Evolutionary conservation across 2,888 invertebrate genomes (phyloP).

Genomic region (Tridacna crocea): DNA sequence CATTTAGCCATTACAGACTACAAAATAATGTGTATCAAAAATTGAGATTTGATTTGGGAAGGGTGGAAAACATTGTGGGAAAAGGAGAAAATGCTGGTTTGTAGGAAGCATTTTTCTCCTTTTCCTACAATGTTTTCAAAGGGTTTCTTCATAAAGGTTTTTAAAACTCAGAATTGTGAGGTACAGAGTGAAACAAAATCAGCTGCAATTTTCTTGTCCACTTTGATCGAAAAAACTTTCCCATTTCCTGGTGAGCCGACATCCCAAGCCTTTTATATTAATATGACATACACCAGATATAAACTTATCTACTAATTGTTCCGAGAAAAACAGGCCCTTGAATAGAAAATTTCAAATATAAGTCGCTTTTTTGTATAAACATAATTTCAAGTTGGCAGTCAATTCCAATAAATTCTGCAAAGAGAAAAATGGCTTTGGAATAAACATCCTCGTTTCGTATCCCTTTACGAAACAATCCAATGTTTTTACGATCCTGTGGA

Average conservation of each 20-base stretch:
- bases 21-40: too few species aligned
- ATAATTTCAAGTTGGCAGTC: constrained; percentile 56
- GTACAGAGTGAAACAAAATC: too few species aligned
- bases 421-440: constrained; percentile 50
- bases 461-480: neutral
- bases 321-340: constrained; percentile 41
- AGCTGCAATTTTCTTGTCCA: too few species aligned
- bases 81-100: too few species aligned
- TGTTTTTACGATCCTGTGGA: too few species aligned
- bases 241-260: neutral
- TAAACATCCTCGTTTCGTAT: constrained; percentile 41
- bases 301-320: constrained; percentile 61
- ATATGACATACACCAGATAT: constrained; percentile 57
- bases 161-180: too few species aligned
- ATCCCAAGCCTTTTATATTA: constrained; percentile 6
- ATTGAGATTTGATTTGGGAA: too few species aligned
- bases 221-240: neutral
- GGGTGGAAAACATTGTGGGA: too few species aligned
- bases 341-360: constrained; percentile 56
- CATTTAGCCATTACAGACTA: too few species aligned
- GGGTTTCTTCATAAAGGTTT: too few species aligned
- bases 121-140: too few species aligned
- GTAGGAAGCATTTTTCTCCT: too few species aligned
- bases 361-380: constrained; percentile 52
- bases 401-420: constrained; percentile 57